Evolutionary conservation across 2,113 vertebrate genomes (phyloP).

Genomic region (Anhinga rufa): DNA sequence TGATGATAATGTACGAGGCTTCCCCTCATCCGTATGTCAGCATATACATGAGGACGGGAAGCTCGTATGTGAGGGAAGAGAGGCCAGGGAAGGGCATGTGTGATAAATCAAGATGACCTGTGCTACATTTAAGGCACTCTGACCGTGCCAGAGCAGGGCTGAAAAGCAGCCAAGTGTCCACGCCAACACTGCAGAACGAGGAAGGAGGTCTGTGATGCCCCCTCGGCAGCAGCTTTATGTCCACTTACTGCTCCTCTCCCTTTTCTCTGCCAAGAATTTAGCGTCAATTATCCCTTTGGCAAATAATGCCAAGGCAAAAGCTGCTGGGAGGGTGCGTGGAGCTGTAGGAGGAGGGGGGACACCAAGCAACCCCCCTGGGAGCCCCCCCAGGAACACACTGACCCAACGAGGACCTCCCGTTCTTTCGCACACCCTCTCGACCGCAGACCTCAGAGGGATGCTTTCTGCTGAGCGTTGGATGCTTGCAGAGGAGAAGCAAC

Average conservation of each 20-base stretch:
- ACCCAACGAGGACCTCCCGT: neutral
- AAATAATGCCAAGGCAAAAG: neutral
- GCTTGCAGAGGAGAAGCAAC: neutral
- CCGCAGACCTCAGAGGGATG: neutral
- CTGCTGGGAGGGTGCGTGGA: neutral
- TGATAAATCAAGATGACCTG: neutral
- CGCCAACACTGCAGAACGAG: neutral
- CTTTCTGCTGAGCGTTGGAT: neutral
- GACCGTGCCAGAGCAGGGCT: neutral
- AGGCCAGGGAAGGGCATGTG: neutral
- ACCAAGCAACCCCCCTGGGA: neutral
- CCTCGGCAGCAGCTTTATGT: neutral
- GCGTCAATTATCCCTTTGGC: neutral
- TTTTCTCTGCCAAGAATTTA: conserved; percentile 13
- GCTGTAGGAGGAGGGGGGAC: neutral
- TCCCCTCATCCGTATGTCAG: neutral
- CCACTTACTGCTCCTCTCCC: neutral
- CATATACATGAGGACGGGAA: neutral
- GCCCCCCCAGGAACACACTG: neutral
- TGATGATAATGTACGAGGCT: neutral
- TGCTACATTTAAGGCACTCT: neutral
- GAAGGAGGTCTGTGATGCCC: neutral
- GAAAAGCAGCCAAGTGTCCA: conserved; percentile 17
- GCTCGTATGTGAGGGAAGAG: neutral
- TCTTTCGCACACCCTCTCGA: neutral